Conservation (phyloP, 2,888 invertebrate species). For the Drosophila multiciliata region DNA sequence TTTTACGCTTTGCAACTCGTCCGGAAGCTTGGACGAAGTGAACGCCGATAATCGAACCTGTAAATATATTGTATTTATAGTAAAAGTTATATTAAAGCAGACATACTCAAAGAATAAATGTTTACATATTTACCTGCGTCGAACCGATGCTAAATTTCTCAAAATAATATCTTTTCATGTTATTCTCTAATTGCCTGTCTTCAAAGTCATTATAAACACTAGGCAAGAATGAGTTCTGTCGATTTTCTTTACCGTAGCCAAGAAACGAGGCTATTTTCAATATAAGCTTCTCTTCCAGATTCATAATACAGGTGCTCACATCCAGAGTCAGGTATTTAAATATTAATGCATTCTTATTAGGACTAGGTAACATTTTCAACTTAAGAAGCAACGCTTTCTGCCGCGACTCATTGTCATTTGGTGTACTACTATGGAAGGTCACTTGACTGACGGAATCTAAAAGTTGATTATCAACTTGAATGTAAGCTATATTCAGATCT, state of each 20-base stretch:
- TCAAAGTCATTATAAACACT: slow-evolving; percentile 92
- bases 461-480: slow-evolving; percentile 96
- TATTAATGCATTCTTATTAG: slow-evolving; percentile 93
- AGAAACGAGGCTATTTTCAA: slow-evolving; percentile 89
- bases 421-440: slow-evolving; percentile 90
- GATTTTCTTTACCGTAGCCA: slow-evolving; percentile 87
- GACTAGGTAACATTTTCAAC: slow-evolving; percentile 90
- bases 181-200: slow-evolving; percentile 91
- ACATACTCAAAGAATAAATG: neutral
- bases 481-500: slow-evolving; percentile 90
- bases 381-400: slow-evolving; percentile 92
- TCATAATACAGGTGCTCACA: slow-evolving; percentile 92
- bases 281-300: slow-evolving; percentile 94
- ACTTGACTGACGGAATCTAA: slow-evolving; percentile 94
- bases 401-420: slow-evolving; percentile 84
- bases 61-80: slow-evolving; percentile 29
- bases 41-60: slow-evolving; percentile 95
- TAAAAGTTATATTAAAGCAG: neutral
- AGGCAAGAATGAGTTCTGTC: slow-evolving; percentile 89
- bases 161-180: slow-evolving; percentile 94
- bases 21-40: slow-evolving; percentile 93
- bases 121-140: slow-evolving; percentile 87
- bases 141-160: slow-evolving; percentile 92
- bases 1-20: slow-evolving; percentile 92
- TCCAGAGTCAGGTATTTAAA: slow-evolving; percentile 94